Evolutionary conservation across 2,888 invertebrate species (phyloP).

Genomic region (Drosophila demipolita): DNA sequence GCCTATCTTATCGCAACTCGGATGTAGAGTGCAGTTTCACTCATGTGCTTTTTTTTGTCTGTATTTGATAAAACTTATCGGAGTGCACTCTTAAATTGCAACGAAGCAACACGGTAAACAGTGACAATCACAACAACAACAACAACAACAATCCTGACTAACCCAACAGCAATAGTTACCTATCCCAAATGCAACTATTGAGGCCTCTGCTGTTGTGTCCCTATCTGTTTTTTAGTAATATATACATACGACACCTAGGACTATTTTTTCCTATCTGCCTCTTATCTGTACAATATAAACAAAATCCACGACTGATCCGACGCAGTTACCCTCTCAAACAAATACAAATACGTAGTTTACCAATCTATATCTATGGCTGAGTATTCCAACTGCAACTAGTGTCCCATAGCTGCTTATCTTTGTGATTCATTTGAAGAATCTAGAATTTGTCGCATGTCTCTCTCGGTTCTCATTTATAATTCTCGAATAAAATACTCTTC

Average conservation of each 20-base stretch:
- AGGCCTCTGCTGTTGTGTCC: constrained; percentile 30
- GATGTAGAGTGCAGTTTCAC: constrained; percentile 76
- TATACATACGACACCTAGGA: constrained; percentile 59
- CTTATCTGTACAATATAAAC: constrained; percentile 68
- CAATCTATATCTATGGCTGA: background rate
- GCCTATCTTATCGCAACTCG: constrained; percentile 71
- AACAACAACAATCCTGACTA: constrained; percentile 37
- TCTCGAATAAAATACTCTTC: constrained; percentile 42
- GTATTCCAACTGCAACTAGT: constrained; percentile 14
- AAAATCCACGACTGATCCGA: constrained; percentile 59
- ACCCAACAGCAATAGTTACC: constrained; percentile 41
- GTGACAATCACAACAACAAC: constrained; percentile 8
- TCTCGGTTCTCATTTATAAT: constrained; percentile 37
- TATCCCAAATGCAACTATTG: constrained; percentile 41
- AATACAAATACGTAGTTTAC: constrained; percentile 3
- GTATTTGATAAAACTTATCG: constrained; percentile 66
- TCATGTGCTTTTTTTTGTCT: constrained; percentile 14
- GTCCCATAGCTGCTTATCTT: constrained; percentile 53
- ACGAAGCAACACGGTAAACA: constrained; percentile 76
- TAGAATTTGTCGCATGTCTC: constrained; percentile 43
- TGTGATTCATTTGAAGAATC: constrained; percentile 70
- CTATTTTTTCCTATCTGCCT: constrained; percentile 38
- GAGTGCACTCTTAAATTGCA: constrained; percentile 76
- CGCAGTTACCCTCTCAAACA: constrained; percentile 46
- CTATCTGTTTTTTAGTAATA: constrained; percentile 51